Percentiles rank a stretch among this genome's conserved stretches.
Evolutionary conservation across 2,888 invertebrate genomes (phyloP).

Genomic region (Sialis fuliginosa): DNA sequence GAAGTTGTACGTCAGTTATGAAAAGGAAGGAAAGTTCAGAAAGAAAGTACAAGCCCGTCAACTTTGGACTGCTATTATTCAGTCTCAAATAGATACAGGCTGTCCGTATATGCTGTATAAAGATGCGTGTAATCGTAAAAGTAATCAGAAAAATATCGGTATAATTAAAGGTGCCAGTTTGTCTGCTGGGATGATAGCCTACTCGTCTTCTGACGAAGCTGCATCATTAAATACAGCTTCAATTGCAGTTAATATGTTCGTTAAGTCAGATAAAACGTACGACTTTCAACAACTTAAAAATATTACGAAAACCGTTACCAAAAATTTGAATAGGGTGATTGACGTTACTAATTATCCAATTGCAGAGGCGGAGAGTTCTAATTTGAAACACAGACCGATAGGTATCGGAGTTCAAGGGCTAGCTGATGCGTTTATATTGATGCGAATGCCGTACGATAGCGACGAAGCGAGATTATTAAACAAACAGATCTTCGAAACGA

Average conservation of each 20-base stretch:
- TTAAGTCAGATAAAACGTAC: slow-evolving; percentile 26
- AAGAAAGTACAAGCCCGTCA: slow-evolving; percentile 28
- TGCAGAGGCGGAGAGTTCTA: slow-evolving; percentile 32
- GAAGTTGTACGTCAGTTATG: slow-evolving; percentile 33
- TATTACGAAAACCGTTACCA: slow-evolving; percentile 33
- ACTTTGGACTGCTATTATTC: slow-evolving; percentile 39
- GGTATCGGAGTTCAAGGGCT: slow-evolving; percentile 42
- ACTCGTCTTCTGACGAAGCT: slow-evolving; percentile 34
- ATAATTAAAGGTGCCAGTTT: slow-evolving; percentile 47
- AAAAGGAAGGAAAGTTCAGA: slow-evolving; percentile 21
- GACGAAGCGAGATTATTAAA: slow-evolving; percentile 33
- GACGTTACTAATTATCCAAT: slow-evolving; percentile 43
- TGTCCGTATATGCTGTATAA: slow-evolving; percentile 39
- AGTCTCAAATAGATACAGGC: slow-evolving; percentile 42
- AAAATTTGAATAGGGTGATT: slow-evolving; percentile 42
- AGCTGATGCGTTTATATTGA: slow-evolving; percentile 40
- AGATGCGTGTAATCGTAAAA: slow-evolving; percentile 42
- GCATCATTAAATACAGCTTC: slow-evolving; percentile 48
- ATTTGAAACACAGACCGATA: slow-evolving; percentile 23
- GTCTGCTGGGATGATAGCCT: slow-evolving; percentile 46
- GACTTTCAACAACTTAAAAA: slow-evolving; percentile 34
- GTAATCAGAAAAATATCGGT: slow-evolving; percentile 44
- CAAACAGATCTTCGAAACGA: slow-evolving; percentile 39
- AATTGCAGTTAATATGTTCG: slow-evolving; percentile 39
- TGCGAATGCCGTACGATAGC: slow-evolving; percentile 37